These are phyloP conservation scores for Acronicta alni DNA, from an alignment of 2,888 invertebrate genomes.

Conservation along the genomic window DNA sequence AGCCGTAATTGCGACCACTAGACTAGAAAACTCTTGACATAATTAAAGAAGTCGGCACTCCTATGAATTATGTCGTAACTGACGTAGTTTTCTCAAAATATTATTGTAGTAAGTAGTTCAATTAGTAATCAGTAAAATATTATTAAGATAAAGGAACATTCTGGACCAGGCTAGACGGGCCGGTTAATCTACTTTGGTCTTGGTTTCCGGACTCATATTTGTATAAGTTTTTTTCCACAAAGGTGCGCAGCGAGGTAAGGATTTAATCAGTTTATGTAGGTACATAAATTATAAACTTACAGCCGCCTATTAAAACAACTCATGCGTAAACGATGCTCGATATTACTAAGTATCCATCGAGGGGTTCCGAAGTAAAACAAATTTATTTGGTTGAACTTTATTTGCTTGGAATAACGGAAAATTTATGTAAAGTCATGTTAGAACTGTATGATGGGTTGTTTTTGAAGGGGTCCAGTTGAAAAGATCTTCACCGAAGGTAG, in stretches of 20 bases:
- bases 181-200: too few species aligned
- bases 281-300: background rate
- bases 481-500: conserved; percentile 62
- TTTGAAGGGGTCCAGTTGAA: background rate
- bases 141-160: too few species aligned
- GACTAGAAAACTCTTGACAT: too few species aligned
- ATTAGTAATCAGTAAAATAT: too few species aligned
- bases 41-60: too few species aligned
- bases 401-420: conserved; percentile 25
- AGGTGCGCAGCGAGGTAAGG: background rate
- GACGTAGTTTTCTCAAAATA: too few species aligned
- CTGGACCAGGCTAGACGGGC: too few species aligned
- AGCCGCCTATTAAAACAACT: conserved; percentile 10
- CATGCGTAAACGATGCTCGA: conserved; percentile 4
- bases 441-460: conserved; percentile 3
- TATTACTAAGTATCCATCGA: background rate
- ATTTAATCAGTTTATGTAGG: background rate
- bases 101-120: too few species aligned
- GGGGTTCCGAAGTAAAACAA: conserved; percentile 32
- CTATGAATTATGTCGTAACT: too few species aligned
- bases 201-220: too few species aligned
- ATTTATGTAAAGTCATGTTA: conserved; percentile 15
- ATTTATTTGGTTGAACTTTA: conserved; percentile 22
- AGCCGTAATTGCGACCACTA: too few species aligned
- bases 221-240: too few species aligned